These are phyloP conservation scores for Drosophila pullipes DNA, from an alignment of 2,888 invertebrate genomes.

Conservation along the genomic window DNA sequence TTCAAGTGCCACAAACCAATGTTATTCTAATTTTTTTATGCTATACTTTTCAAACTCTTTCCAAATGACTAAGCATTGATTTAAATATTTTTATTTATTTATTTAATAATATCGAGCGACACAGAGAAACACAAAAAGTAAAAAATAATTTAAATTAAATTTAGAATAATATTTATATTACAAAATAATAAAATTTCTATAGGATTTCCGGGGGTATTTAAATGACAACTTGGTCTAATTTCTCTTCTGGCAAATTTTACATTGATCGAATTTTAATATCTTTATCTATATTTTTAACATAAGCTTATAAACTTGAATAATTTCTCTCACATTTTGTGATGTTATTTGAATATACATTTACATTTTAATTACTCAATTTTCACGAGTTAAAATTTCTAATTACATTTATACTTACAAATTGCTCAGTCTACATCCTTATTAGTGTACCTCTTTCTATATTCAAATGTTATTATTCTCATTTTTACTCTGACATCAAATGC, in stretches of 20 bases:
- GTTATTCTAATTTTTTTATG: background rate
- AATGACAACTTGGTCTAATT: background rate
- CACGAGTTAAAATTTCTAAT: background rate
- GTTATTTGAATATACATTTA: background rate
- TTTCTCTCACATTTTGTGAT: background rate
- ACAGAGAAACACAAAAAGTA: background rate
- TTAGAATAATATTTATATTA: background rate
- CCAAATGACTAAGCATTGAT: background rate
- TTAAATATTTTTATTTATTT: background rate
- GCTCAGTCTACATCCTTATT: background rate
- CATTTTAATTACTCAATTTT: background rate
- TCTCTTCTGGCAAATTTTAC: background rate
- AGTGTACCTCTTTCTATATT: background rate
- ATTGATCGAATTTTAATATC: background rate
- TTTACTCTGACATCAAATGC: background rate
- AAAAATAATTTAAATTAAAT: background rate
- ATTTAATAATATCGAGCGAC: background rate
- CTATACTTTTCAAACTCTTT: background rate
- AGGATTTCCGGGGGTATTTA: background rate
- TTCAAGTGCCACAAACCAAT: background rate
- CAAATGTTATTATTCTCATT: background rate
- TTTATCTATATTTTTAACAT: too few species aligned
- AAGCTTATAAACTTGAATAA: too few species aligned
- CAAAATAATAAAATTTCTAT: background rate
- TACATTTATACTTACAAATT: background rate